Evolutionary conservation across 2,888 invertebrate genomes (phyloP), one percentile per base, ranked within the genome.

Genomic region (Coremacera marginata): DNA sequence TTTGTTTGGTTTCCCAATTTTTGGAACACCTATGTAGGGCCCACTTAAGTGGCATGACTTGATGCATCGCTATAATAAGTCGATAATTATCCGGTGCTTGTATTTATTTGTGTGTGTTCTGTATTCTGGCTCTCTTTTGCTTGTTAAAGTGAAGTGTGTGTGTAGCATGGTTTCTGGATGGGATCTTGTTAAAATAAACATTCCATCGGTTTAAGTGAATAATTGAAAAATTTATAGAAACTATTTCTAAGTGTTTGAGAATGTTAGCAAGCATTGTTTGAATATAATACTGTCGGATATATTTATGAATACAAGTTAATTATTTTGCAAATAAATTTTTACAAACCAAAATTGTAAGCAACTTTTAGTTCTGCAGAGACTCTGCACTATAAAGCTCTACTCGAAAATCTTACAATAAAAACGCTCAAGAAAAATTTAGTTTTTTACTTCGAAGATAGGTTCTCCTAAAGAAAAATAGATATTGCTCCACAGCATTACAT

Each of bases 41-140:
- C 76, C 76, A 74, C 76, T 60, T 70, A 52, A 68, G 71, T 70
- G 62, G 14, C 19, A 78, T 79, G 79, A 79, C 76, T 79, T 74
- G 74, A 68, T 70, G 65, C 60, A 74, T 77, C 70, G n/a, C 51
- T 22, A 44, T 77, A 76, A 65, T 76, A 79, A 79, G 79, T 79
- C 70, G 79, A 79, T 79, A 79, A 76, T 79, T 79, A 74, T 73
- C 67, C 62, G 52, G 37, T 52, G 79, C 76, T 72, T 76, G 77
- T 79, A 74, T 77, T 74, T 60, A 27, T 60, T 16, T 34, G 68
- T 27, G 51, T 44, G 55, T 25, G 27, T 60, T 60, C 27, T 22
- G 25, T 9, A 27, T 22, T 25, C 27, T 60, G 25, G n/a, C n/a
- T n/a, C 5, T 27, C 16, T 27, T 60, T 27, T 22, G 22, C 5